Evolutionary conservation across 2,888 invertebrate genomes (phyloP), one percentile per base, ranked within the genome.

Genomic region (Eledona agricola): DNA sequence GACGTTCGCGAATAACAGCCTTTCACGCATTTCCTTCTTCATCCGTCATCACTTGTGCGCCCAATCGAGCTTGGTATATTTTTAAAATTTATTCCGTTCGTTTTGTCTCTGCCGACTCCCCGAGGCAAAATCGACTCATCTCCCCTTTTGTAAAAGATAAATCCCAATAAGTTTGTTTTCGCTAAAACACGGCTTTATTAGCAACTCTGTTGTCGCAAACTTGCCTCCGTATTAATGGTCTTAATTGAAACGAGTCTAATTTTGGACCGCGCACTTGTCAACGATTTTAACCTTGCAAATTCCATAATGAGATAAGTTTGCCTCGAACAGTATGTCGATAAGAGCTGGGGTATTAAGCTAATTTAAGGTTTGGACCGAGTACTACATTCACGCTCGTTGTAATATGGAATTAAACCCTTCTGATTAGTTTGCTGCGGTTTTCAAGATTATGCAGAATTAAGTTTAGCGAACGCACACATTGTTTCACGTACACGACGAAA

Each of bases 221-320:
- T 11, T 28, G 11, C 12, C 4, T 10, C 6, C 7, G n/a, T 16
- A 32, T 17, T 16, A 15, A 15, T 32, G 9, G 11, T 23, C 13
- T 9, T 25, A 16, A 38, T 38, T 38, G 40, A 25, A 19, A 10
- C 19, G 19, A 19, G 19, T 19, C 5, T n/a, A n/a, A 19, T 19
- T 4, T 19, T 19, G 19, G 5, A 19, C n/a, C n/a, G n/a, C n/a
- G n/a, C n/a, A n/a, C n/a, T n/a, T n/a, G n/a, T n/a, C n/a, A n/a
- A n/a, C n/a, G 17, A 46, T 16, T 34, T 34, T 12, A 46, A 25
- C 7, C 34, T 26, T 34, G 46, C 26, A 17, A 46, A 34, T 34
- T 34, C 11, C 19, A 34, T 34, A 46, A 46, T 34, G 34, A 46
- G 46, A 34, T 46, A 34, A 46, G 46, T 46, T 46, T 34, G 15